Percentiles rank a stretch among this genome's conserved stretches.
phyloP scores from a whole-genome alignment of 1,140 invertebrate species.

The Drosophila simulans region DNA sequence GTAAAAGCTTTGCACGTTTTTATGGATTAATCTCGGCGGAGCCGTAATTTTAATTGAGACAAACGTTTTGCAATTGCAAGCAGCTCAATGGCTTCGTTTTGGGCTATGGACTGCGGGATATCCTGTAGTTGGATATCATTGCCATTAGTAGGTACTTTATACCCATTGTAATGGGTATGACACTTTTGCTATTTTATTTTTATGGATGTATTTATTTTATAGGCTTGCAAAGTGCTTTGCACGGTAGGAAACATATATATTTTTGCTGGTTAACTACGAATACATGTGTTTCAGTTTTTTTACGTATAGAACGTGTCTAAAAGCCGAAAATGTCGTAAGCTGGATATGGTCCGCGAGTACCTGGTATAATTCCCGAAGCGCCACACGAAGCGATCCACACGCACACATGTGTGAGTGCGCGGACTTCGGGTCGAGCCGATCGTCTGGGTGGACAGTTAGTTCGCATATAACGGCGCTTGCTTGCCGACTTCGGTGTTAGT shows the following conservation, averaged over 20 bases:
- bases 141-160: not conserved
- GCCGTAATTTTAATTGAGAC: constrained; percentile 54
- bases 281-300: not conserved
- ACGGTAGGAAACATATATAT: too few relatives aligned
- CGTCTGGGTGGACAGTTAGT: constrained; percentile 39
- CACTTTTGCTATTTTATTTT: too few relatives aligned
- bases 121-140: not conserved
- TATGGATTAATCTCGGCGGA: constrained; percentile 58
- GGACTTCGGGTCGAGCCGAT: constrained; percentile 41
- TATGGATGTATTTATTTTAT: too few relatives aligned
- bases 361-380: constrained; percentile 12
- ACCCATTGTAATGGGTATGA: too few relatives aligned
- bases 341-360: constrained; percentile 2
- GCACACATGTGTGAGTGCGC: constrained; percentile 11
- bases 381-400: not conserved
- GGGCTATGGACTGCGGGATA: not conserved
- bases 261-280: too few relatives aligned
- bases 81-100: constrained; percentile 1
- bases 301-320: not conserved
- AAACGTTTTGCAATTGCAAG: constrained; percentile 48
- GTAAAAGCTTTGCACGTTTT: constrained; percentile 50
- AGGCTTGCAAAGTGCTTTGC: too few relatives aligned
- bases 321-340: not conserved
- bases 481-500: constrained; percentile 57
- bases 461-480: constrained; percentile 71